A percentile compares a stretch with the other conserved stretches of the same genome.
Conservation (phyloP, 2,888 invertebrate genomes). For the Aporophyla nigra region DNA sequence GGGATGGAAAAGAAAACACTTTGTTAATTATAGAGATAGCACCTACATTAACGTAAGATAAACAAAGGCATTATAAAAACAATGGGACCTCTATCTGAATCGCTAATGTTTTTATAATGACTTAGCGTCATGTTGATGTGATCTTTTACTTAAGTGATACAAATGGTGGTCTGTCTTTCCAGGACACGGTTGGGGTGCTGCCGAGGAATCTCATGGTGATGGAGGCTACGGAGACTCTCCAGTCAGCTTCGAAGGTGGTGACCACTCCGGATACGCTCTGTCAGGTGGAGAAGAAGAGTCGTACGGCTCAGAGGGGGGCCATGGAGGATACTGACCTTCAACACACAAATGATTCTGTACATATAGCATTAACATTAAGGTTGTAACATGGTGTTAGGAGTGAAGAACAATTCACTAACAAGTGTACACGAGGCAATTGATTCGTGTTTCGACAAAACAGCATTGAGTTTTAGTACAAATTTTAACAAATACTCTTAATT, state of each 20-base stretch:
- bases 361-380: constrained; percentile 44
- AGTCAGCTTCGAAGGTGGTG: constrained; percentile 85
- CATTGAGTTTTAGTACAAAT: constrained; percentile 52
- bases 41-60: constrained; percentile 25
- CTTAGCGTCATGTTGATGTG: constrained; percentile 20
- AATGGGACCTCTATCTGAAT: constrained; percentile 35
- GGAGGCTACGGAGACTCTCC: constrained; percentile 82
- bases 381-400: constrained; percentile 30
- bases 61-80: constrained; percentile 49
- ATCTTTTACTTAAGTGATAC: constrained; percentile 37
- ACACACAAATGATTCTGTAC: constrained; percentile 43
- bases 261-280: constrained; percentile 81
- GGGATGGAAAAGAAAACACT: constrained; percentile 33
- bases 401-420: constrained; percentile 19
- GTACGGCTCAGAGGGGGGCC: constrained; percentile 71
- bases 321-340: constrained; percentile 73
- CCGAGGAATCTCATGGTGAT: constrained; percentile 81
- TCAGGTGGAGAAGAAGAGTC: constrained; percentile 76
- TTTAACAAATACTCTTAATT: constrained; percentile 11
- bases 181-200: constrained; percentile 87
- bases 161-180: constrained; percentile 66
- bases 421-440: constrained; percentile 6
- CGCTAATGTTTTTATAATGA: constrained; percentile 46
- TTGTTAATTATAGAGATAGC: constrained; percentile 13
- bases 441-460: constrained; percentile 14